Evolutionary conservation across 2,888 invertebrate species (phyloP).

Genomic region (Icerya purchasi): DNA sequence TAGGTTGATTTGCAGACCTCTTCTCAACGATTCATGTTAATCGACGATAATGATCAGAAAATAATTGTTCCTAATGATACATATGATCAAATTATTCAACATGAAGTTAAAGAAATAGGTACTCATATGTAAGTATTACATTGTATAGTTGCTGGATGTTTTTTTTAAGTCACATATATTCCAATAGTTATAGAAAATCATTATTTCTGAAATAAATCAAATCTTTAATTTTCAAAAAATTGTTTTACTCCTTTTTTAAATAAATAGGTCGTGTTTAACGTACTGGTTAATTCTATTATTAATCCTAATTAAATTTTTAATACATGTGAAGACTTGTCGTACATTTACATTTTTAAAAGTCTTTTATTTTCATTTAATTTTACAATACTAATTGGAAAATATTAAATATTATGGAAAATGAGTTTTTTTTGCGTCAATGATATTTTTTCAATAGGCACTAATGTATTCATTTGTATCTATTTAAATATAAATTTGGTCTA

Average conservation of each 20-base stretch:
- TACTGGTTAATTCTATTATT: no score
- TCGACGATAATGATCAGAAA: conserved; percentile 36
- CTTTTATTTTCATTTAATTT: no score
- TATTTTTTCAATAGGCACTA: background rate
- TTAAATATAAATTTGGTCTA: background rate
- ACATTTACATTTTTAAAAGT: no score
- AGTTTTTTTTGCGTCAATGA: background rate
- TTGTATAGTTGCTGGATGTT: no score
- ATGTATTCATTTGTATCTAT: background rate
- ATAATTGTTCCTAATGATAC: conserved; percentile 54
- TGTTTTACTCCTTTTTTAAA: no score
- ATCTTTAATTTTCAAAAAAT: no score
- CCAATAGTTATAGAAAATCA: no score
- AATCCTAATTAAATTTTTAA: no score
- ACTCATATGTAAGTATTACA: conserved; percentile 75
- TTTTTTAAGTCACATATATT: no score
- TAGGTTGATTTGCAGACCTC: conserved; percentile 86
- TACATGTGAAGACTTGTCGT: no score
- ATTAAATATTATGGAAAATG: conserved; percentile 4
- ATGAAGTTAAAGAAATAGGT: conserved; percentile 98
- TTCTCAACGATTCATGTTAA: conserved; percentile 60
- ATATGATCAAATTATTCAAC: conserved; percentile 84
- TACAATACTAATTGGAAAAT: background rate
- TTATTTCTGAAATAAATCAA: no score
- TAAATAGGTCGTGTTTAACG: no score